Conservation (phyloP, 1,140 invertebrate species). For the Calosoma granatense region DNA sequence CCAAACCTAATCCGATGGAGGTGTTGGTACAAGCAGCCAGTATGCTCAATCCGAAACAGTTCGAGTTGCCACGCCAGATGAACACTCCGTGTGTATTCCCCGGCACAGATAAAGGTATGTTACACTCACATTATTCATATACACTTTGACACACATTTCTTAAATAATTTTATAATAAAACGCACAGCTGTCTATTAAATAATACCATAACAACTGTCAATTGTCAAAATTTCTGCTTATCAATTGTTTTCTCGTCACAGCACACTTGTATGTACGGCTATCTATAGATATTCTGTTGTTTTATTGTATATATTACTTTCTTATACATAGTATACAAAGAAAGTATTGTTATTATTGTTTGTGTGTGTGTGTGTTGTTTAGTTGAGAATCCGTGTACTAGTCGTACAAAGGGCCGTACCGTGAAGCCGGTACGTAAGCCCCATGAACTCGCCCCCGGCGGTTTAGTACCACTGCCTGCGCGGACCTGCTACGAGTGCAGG, state of each 20-base stretch:
- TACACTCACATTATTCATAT: background rate
- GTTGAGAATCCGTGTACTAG: background rate
- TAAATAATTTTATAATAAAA: no score
- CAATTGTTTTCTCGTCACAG: no score
- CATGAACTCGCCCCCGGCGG: background rate
- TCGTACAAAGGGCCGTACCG: background rate
- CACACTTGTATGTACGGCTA: no score
- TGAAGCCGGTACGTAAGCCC: background rate
- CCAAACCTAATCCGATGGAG: slow-evolving; percentile 52
- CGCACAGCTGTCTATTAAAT: no score
- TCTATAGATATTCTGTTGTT: background rate
- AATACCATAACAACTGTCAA: no score
- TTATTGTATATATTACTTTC: background rate
- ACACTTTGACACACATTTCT: no score
- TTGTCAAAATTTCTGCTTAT: no score
- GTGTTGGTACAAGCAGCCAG: slow-evolving; percentile 69
- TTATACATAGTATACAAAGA: background rate
- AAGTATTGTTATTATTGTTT: no score
- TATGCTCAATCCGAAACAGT: slow-evolving; percentile 78
- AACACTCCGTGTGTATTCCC: slow-evolving; percentile 68
- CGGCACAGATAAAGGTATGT: slow-evolving; percentile 59
- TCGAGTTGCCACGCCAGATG: slow-evolving; percentile 73
- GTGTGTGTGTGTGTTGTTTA: no score
- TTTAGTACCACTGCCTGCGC: slow-evolving; percentile 50
- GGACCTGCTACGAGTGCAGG: slow-evolving; percentile 71